Base-by-base conservation (phyloP, 1,140 invertebrate genomes). In the Anagrus nilaparvatae region DNA sequence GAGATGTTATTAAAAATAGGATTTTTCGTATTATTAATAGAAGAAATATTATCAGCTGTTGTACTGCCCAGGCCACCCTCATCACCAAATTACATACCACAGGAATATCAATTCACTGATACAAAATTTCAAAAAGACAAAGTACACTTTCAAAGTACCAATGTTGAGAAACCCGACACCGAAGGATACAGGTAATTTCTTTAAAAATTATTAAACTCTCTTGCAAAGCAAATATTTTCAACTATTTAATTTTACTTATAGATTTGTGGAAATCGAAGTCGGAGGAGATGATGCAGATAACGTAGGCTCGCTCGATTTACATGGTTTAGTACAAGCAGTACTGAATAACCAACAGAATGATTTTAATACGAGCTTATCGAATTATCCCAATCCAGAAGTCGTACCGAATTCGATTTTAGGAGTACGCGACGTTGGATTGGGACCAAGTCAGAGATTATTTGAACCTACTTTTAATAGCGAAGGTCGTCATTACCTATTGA, bases 51-150 rank as follows among this genome's bases (percentile, higher is more conserved):
- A 12, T 52, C 58, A n/a, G 58, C 62, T 3, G 58, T 67, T 50
- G 66, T 67, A 16, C 51, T 67, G 12, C 63, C 61, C 9, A 56
- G 66, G 37, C 65, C 65, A 35, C 65, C 65, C 1, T 61, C 61
- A 1, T 58, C 58, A 23, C 56, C 55, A 0, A 65, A 65, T 38
- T 52, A 58, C 20, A 60, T 65, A n/a, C 54, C 43, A 6, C 53
- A 51, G 1, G 52, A 55, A 2, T 54, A 50, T 19, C 27, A 10
- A 0, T 16, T 13, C 10, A 7, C 16, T 4, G 13, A 19, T 0
- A 9, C 13, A 1, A 2, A 40, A 31, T 6, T 27, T 32, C 19
- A 29, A 37, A 7, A 52, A 40, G 39, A 36, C 5, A 42, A 46
- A 21, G 39, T 32, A 1, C 46, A 54, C 7, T 36, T 53, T 8